These are phyloP conservation scores for Trichonephila inaurata DNA, from an alignment of 1,140 invertebrate genomes.

Conservation along the genomic window DNA sequence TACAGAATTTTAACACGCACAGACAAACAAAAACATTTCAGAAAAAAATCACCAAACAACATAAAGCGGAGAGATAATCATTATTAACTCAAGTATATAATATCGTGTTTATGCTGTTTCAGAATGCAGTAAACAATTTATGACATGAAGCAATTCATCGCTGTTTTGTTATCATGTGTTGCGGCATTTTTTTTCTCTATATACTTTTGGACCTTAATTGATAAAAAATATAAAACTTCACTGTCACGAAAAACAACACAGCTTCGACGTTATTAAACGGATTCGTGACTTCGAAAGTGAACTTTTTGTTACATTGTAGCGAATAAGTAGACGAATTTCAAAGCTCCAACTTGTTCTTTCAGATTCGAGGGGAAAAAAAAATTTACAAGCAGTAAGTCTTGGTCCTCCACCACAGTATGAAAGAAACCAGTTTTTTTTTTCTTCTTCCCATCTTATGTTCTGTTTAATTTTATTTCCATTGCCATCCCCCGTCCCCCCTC, in stretches of 20 bases:
- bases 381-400: not conserved
- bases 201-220: not conserved
- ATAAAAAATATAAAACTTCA: not conserved
- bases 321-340: not conserved
- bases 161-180: too few species aligned
- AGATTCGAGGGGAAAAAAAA: not conserved
- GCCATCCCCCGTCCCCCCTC: not conserved
- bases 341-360: not conserved
- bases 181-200: not conserved
- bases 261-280: not conserved
- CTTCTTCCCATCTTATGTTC: slow-evolving; percentile 4
- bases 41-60: too few species aligned
- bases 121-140: too few species aligned
- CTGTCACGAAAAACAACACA: not conserved
- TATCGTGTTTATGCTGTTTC: too few species aligned
- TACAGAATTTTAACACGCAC: too few species aligned
- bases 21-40: too few species aligned
- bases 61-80: too few species aligned
- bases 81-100: too few species aligned
- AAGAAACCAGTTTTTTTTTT: slow-evolving; percentile 23
- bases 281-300: not conserved
- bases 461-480: slow-evolving; percentile 22
- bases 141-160: too few species aligned
- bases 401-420: not conserved
- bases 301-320: not conserved